Conservation (phyloP, 2,888 invertebrate species). For the Gryllus longicercus region DNA sequence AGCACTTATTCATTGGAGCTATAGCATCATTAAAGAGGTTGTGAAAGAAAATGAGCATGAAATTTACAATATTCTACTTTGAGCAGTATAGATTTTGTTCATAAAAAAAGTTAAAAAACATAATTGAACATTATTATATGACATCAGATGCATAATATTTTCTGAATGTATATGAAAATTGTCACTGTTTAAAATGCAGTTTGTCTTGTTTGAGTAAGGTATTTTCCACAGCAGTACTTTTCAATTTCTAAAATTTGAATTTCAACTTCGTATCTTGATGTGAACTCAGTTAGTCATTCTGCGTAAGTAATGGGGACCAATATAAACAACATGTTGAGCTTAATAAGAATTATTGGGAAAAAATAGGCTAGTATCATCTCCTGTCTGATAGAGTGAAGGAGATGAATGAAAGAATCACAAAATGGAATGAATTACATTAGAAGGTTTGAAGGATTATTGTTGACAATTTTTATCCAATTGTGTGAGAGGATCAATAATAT, state of each 20-base stretch:
- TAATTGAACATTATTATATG: not conserved
- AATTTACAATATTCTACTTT: not conserved
- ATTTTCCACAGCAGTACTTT: not conserved
- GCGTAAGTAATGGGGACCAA: not conserved
- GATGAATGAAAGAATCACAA: slow-evolving; percentile 6
- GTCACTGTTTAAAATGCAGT: not conserved
- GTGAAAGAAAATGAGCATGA: not conserved
- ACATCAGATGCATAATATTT: not conserved
- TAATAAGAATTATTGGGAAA: not conserved
- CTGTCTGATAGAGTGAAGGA: slow-evolving; percentile 17
- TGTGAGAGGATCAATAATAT: slow-evolving; percentile 24
- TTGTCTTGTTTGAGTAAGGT: not conserved
- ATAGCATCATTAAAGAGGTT: too few species aligned
- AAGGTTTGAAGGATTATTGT: not conserved
- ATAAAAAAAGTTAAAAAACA: not conserved
- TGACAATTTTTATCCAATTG: not conserved
- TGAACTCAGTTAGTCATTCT: not conserved
- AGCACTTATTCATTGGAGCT: too few species aligned
- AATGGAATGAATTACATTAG: slow-evolving; percentile 7
- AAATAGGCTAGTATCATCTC: not conserved
- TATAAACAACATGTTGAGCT: not conserved
- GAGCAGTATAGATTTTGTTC: not conserved
- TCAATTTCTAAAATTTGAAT: not conserved
- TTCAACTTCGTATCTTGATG: not conserved
- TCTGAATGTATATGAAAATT: not conserved